A percentile compares a stretch with the other conserved stretches of the same genome.
Evolutionary conservation across 2,113 vertebrate genomes (phyloP).

Genomic region (Climacteris rufus): DNA sequence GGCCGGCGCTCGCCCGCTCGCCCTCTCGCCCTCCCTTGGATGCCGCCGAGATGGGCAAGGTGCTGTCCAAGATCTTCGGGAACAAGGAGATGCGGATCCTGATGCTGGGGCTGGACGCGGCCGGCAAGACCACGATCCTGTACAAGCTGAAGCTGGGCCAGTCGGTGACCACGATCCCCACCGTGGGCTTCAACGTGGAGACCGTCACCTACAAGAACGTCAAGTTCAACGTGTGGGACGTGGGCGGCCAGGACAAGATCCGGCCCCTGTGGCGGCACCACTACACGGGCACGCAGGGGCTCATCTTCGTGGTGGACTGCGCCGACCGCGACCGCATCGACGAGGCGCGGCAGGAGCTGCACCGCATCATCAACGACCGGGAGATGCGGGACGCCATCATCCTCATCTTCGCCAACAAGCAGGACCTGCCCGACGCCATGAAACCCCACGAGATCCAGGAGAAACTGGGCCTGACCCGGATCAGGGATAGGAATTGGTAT

Average conservation of each 20-base stretch:
- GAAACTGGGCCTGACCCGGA: slow-evolving; percentile 98
- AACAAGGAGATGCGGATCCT: slow-evolving; percentile 99
- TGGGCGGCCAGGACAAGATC: slow-evolving; percentile 98
- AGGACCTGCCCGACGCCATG: slow-evolving; percentile 99
- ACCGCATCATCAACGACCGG: slow-evolving; percentile 98
- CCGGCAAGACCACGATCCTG: slow-evolving; percentile 97
- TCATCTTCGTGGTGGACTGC: slow-evolving; percentile 99
- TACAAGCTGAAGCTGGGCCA: slow-evolving; percentile 99
- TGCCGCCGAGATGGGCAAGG: slow-evolving; percentile 92
- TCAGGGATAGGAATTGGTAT: slow-evolving; percentile 99
- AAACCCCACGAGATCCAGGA: slow-evolving; percentile 99
- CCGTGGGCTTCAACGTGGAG: slow-evolving; percentile 98
- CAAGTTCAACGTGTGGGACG: slow-evolving; percentile 99
- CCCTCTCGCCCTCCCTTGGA: slow-evolving; percentile 39
- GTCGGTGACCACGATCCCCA: slow-evolving; percentile 98
- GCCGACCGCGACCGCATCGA: slow-evolving; percentile 98
- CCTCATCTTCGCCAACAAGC: slow-evolving; percentile 99
- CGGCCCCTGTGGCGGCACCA: slow-evolving; percentile 98
- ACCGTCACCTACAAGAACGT: slow-evolving; percentile 99
- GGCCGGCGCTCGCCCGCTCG: not conserved
- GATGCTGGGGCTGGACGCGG: slow-evolving; percentile 97
- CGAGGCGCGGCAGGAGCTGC: slow-evolving; percentile 96
- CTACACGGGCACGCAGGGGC: slow-evolving; percentile 97
- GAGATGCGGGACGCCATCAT: slow-evolving; percentile 99
- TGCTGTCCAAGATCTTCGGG: slow-evolving; percentile 98